Base-by-base conservation (phyloP, 1,140 invertebrate species). In the Drosophila serrata region DNA sequence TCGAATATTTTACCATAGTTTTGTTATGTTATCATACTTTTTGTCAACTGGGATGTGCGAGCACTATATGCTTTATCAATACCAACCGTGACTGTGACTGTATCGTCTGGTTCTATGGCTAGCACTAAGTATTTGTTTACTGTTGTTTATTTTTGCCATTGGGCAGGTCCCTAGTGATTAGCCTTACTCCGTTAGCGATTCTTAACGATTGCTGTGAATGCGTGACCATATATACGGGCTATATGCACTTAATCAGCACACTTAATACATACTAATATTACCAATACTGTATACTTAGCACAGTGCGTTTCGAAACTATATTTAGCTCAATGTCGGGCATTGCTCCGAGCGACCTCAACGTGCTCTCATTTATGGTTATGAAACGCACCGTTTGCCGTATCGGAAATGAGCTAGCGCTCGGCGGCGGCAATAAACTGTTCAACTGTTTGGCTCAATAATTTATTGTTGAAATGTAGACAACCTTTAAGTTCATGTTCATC, bases 371-470 rank as follows among this genome's bases (percentile, higher is more conserved):
- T 55, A 72, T 59, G 67, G 51, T 49, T 72, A 59, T 73, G 69
- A 49, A 73, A 72, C 69, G 65, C 69, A 72, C 53, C 37, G 69
- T 55, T 72, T 27, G 29, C 51, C 67, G 22, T 49, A 49, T 42
- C 51, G 69, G 51, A 70, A 70, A 48, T 33, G 64, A 72, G 29
- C 58, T 1, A 43, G 55, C 24, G 17, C 37, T 46, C 24, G 33
- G 67, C 64, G n/a, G 48, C 33, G 46, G 69, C 51, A 73, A 73
- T 73, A 72, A 73, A 73, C 69, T 72, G 65, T 59, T 72, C 68
- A 72, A 72, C 51, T 72, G 68, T 72, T 73, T 73, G 65, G 65
- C 70, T 75, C 73, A 57, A 51, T 75, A 75, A 63, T 75, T 74
- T 74, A 74, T 74, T 74, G 70, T 62, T 62, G 57, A 61, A 55